phyloP scores from a whole-genome alignment of 2,888 invertebrate genomes.

The Listrodromus nycthemerus region DNA sequence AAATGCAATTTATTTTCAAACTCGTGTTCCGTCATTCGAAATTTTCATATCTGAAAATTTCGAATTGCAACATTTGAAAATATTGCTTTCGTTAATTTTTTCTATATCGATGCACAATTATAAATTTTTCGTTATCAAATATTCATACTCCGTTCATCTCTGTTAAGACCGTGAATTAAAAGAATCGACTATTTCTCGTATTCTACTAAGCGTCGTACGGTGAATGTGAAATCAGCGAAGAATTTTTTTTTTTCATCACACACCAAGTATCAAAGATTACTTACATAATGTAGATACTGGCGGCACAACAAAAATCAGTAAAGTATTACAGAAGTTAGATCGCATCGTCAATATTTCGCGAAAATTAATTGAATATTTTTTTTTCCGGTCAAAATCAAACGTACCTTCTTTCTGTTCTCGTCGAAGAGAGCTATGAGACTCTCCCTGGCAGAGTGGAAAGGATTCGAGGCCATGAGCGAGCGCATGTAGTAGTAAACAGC shows the following conservation, averaged over 20 bases:
- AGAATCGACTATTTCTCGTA: not conserved
- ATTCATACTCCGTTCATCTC: not conserved
- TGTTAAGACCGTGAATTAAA: constrained; percentile 12
- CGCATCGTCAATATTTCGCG: constrained; percentile 8
- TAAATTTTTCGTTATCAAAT: constrained; percentile 4
- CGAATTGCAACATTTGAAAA: no score
- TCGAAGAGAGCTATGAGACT: constrained; percentile 95
- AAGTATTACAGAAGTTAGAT: constrained; percentile 49
- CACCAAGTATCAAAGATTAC: constrained; percentile 83
- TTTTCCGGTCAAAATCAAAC: constrained; percentile 84
- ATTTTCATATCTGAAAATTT: no score
- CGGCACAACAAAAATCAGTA: constrained; percentile 81
- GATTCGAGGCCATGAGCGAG: constrained; percentile 97
- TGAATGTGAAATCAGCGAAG: constrained; percentile 54
- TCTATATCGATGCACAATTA: not conserved
- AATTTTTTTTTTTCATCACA: constrained; percentile 59
- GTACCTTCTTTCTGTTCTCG: constrained; percentile 95
- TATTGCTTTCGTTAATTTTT: not conserved
- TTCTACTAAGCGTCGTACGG: constrained; percentile 64
- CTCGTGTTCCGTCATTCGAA: no score
- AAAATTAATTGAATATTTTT: not conserved
- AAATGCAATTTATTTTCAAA: no score
- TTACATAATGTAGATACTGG: constrained; percentile 87
- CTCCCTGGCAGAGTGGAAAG: constrained; percentile 96
- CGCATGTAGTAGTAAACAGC: constrained; percentile 99